Evolutionary conservation across 1,140 invertebrate species (phyloP), one percentile per base, ranked within the genome.

Genomic region (Macrobrachium nipponense): DNA sequence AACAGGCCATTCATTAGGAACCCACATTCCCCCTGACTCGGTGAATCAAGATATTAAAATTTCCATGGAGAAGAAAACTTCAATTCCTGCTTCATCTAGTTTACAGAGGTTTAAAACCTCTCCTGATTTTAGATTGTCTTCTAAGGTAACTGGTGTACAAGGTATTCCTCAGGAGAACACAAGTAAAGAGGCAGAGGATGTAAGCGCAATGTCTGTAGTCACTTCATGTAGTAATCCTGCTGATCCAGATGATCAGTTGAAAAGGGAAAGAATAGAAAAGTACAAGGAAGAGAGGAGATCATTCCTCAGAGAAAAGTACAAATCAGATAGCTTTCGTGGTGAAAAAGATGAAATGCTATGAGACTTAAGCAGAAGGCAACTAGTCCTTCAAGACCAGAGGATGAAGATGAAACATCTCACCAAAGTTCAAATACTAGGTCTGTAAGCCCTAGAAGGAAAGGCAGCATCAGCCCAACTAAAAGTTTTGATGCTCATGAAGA

Each of bases 261-360:
- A 91, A 20, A 84, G 90, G 60, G 90, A 90, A 77, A 80, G 96
- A 66, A 97, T 97, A 87, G 96, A 97, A 90, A 95, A 95, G 90
- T 97, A 97, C 90, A 98, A 98, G 92, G 96, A 97, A 90, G 96
- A 97, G 90, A 92, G 97, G n/a, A 92, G 97, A 80, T 95, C 94
- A 79, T 96, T 96, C 89, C 90, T 98, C 27, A 93, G 96, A 51
- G 96, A 97, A 90, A 97, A 97, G 91, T 96, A 96, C 90, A 94
- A 95, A 81, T 95, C 95, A 0, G 96, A 97, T 89, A 95, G 95
- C 27, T 96, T 97, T 85, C 93, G 95, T 64, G 93, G 93, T 85
- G 91, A 93, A 73, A 93, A 93, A 89, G 90, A 91, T 44, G 92
- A 93, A 83, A 90, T 89, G 78, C 80, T 89, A n/a, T 86, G n/a